Evolutionary conservation across 2,113 vertebrate genomes (phyloP).

Genomic region (Camelus dromedarius): DNA sequence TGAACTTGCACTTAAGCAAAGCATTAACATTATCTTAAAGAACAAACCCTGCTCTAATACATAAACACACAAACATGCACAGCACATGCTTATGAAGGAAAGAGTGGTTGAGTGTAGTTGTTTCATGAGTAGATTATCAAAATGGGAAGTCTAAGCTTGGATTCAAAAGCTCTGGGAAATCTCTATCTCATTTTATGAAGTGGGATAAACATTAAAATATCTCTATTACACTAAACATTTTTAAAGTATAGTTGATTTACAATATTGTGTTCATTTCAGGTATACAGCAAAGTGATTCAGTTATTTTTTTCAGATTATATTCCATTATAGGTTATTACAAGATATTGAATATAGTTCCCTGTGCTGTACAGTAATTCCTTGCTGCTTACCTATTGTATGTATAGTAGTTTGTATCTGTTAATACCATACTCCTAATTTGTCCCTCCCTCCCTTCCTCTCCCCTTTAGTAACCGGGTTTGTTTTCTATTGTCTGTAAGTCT

Average conservation of each 20-base stretch:
- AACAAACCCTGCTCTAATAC: not conserved
- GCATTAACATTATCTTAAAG: not conserved
- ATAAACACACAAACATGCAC: not conserved
- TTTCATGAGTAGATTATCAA: not conserved
- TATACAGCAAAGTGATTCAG: not conserved
- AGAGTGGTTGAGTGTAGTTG: not conserved
- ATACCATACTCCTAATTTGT: not conserved
- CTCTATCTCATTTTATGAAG: not conserved
- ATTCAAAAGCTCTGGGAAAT: not conserved
- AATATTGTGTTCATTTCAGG: not conserved
- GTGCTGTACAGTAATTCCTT: not conserved
- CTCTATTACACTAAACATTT: not conserved
- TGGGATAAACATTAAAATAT: not conserved
- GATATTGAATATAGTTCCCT: not conserved
- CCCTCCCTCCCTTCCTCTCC: not conserved
- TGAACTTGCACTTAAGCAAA: not conserved
- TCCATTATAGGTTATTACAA: not conserved
- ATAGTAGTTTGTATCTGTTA: not conserved
- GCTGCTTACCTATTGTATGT: not conserved
- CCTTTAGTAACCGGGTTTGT: not conserved
- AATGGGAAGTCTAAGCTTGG: not conserved
- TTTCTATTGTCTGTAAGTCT: too few relatives aligned
- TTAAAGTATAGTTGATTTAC: not conserved
- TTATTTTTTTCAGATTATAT: not conserved
- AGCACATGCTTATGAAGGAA: not conserved